Percentiles rank a stretch among this genome's conserved stretches.
These are phyloP conservation scores for Hapalemur alaotrensis DNA, from an alignment of 2,797 vertebrate genomes.

Conservation along the genomic window DNA sequence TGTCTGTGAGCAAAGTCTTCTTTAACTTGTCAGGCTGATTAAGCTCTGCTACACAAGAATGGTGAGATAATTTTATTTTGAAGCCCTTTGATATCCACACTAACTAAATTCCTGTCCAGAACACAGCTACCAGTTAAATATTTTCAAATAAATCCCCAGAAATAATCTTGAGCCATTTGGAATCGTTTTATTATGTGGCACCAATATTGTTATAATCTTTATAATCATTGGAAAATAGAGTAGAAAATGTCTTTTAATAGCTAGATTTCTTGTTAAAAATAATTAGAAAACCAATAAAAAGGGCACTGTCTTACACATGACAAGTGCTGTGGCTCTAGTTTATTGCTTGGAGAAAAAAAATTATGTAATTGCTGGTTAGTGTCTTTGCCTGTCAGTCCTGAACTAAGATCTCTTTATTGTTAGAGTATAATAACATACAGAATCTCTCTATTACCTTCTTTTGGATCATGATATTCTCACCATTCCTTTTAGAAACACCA, in stretches of 20 bases:
- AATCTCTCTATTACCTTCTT: not conserved
- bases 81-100: not conserved
- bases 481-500: not conserved
- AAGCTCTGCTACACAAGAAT: not conserved
- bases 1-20: constrained; percentile 53
- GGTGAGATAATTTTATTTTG: constrained; percentile 36
- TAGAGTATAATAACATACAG: not conserved
- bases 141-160: not conserved
- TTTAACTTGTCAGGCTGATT: constrained; percentile 59
- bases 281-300: not conserved
- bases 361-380: not conserved
- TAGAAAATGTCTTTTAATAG: not conserved
- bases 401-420: not conserved
- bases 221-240: not conserved
- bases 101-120: not conserved
- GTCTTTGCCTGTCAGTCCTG: not conserved
- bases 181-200: not conserved
- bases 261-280: not conserved
- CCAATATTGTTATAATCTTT: not conserved
- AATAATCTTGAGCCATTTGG: not conserved
- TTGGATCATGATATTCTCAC: not conserved
- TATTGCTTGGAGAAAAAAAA: not conserved
- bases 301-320: not conserved
- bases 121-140: not conserved
- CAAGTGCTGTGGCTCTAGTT: not conserved